Conservation (phyloP, 2,113 vertebrate species). For the Atrichornis clamosus region DNA sequence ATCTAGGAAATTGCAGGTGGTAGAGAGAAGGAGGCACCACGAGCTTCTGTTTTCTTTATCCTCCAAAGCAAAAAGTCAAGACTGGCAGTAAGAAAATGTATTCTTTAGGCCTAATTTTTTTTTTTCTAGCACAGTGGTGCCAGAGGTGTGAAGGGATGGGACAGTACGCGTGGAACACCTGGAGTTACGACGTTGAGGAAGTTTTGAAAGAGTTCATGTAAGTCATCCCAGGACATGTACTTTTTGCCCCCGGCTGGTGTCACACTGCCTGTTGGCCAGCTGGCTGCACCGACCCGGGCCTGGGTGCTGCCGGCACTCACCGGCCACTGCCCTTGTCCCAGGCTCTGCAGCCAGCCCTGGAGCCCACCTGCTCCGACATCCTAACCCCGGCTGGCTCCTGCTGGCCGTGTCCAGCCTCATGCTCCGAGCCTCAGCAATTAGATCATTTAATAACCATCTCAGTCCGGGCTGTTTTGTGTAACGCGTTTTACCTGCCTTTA, state of each 20-base stretch:
- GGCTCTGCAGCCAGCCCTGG: rapidly evolving
- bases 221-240: rapidly evolving
- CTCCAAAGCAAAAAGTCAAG: not conserved
- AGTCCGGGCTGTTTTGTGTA: not conserved
- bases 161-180: rapidly evolving
- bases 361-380: not conserved
- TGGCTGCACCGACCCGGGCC: not conserved
- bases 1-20: not conserved
- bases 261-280: not conserved
- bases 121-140: no score
- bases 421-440: not conserved
- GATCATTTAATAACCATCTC: conserved; percentile 44
- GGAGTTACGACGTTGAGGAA: rapidly evolving
- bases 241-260: not conserved
- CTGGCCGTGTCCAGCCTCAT: not conserved
- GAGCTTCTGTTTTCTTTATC: not conserved
- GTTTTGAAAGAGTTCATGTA: not conserved
- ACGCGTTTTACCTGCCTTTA: conserved; percentile 44
- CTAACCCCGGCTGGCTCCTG: not conserved
- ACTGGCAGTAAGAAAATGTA: not conserved
- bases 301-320: not conserved
- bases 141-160: not conserved
- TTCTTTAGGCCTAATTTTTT: not conserved
- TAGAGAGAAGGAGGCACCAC: not conserved
- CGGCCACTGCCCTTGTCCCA: rapidly evolving